Evolutionary conservation across 2,113 vertebrate genomes (phyloP).

Genomic region (Neolamprologus variostigma): DNA sequence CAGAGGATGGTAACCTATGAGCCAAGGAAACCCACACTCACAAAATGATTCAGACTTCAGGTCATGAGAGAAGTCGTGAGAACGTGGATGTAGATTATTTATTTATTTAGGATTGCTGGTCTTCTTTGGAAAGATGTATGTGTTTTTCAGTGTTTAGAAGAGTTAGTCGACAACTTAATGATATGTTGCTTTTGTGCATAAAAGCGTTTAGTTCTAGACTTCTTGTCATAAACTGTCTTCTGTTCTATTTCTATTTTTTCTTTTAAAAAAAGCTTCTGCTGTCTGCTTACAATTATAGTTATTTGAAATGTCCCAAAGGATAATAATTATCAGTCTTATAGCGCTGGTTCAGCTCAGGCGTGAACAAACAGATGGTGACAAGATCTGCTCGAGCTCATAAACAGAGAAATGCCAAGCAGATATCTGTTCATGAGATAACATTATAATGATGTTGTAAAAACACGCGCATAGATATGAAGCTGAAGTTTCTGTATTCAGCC

Average conservation of each 20-base stretch:
- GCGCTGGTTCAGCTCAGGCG: not conserved
- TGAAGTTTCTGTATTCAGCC: not conserved
- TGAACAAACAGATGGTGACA: slow-evolving; percentile 13
- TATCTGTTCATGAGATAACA: not conserved
- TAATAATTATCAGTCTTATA: not conserved
- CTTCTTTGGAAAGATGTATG: not conserved
- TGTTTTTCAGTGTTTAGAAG: not conserved
- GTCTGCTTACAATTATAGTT: not conserved
- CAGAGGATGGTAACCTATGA: not conserved
- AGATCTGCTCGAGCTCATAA: slow-evolving; percentile 4
- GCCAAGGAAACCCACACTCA: not conserved
- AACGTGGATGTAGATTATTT: not conserved
- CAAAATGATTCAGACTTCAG: not conserved
- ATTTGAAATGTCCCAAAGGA: not conserved
- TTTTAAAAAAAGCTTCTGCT: not conserved
- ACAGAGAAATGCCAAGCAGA: slow-evolving; percentile 8
- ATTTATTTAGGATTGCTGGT: not conserved
- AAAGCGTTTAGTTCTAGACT: not conserved
- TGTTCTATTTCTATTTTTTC: not conserved
- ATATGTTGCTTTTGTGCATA: not conserved
- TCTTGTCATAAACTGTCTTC: not conserved
- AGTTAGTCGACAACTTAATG: not conserved
- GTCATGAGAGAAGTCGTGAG: slow-evolving; percentile 54
- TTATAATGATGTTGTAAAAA: slow-evolving; percentile 3
- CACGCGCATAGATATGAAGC: not conserved